Evolutionary conservation across 2,797 vertebrate species (phyloP).

Genomic region (Eulemur albifrons): DNA sequence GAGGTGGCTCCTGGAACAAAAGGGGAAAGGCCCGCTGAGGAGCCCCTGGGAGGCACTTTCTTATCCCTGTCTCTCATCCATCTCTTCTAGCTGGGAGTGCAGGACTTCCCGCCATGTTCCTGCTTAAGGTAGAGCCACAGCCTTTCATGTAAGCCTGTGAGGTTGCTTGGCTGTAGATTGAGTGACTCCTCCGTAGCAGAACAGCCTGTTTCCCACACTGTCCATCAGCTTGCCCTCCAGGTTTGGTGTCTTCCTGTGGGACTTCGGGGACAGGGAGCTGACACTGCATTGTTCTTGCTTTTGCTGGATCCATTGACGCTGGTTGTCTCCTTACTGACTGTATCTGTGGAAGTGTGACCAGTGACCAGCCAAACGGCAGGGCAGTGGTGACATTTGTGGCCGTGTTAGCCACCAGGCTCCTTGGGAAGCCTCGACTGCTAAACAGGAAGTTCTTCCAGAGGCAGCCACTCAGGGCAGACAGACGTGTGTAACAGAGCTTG

Average conservation of each 20-base stretch:
- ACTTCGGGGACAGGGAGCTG: background rate
- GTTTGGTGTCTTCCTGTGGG: background rate
- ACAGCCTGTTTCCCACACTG: background rate
- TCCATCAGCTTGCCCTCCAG: background rate
- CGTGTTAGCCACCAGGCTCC: background rate
- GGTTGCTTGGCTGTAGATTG: no score
- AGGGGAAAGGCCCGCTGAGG: background rate
- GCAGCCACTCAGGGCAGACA: background rate
- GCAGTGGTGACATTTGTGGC: background rate
- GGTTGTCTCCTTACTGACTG: background rate
- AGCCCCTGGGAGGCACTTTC: background rate
- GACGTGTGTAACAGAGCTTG: background rate
- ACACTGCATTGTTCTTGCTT: background rate
- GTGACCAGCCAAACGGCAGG: background rate
- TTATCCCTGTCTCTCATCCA: background rate
- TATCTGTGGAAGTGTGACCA: background rate
- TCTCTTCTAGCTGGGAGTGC: background rate
- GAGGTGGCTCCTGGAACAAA: background rate
- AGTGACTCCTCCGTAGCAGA: background rate
- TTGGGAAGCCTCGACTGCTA: background rate
- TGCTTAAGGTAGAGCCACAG: background rate
- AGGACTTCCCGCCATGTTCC: background rate
- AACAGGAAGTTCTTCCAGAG: background rate
- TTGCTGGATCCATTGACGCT: background rate
- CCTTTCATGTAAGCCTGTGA: background rate